Evolutionary conservation across 2,113 vertebrate genomes (phyloP), one percentile per base, ranked within the genome.

Genomic region (Mirza zaza): DNA sequence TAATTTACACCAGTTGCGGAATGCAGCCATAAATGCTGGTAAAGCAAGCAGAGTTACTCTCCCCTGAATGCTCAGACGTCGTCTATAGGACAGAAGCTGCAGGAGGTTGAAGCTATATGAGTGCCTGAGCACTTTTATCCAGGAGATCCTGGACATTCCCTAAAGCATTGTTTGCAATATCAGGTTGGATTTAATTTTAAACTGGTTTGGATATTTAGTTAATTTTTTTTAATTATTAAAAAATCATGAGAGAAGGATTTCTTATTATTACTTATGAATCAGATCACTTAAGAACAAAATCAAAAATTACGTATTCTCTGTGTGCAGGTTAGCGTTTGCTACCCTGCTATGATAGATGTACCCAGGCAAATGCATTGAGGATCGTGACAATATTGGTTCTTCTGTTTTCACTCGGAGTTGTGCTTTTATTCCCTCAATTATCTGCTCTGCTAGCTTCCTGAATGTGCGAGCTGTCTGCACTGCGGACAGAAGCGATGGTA

Each of bases 321-420:
- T 2, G 20, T 39, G 4, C 6, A 13, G 48, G 36, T 57, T 87
- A 34, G 48, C 67, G 48, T 59, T 82, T 57, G 57, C 25, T 67
- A 17, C 36, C 48, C 20, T 1, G 3, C 11, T n/a, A 50, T 12
- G 27, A 20, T 55, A 48, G 1, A 18, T 5, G 4, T 6, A 27
- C 42, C 13, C 57, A 39, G 77, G 50, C 55, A 90, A 34, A 70
- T 8, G 10, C 11, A 7, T 86, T 39, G 14, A 50, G 73, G 11
- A 52, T 32, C 8, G 0, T 8, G 36, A 42, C 50, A 17, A 1
- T 39, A 20, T 20, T 3, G 20, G 42, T 42, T 65, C 32, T 76
- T 79, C 48, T 71, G 52, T 65, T 73, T 87, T 87, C 4, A 11
- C 36, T 73, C 45, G 42, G 36, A 42, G 13, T n/a, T 32, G 20